Conservation (phyloP, 2,888 invertebrate genomes). For the Trissoscelio sp. region DNA sequence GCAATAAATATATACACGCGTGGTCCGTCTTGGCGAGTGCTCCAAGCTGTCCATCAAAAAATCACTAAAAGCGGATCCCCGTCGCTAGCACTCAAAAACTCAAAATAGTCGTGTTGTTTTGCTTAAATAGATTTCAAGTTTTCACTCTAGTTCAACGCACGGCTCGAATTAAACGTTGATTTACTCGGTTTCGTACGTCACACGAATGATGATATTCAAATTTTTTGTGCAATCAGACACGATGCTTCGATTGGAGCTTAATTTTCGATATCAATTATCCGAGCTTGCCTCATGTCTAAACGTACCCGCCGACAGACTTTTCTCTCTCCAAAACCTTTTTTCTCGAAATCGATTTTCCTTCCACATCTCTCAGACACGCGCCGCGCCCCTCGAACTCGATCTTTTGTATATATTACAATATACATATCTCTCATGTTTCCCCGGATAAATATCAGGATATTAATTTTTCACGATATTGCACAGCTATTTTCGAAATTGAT, state of each 20-base stretch:
- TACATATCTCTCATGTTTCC: constrained; percentile 22
- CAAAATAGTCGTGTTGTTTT: constrained; percentile 39
- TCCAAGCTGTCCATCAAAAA: constrained; percentile 43
- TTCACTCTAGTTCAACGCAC: constrained; percentile 1
- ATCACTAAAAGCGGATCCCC: constrained; percentile 31
- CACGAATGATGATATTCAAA: too few species aligned
- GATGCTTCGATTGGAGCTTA: not conserved
- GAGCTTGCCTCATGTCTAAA: constrained; percentile 2
- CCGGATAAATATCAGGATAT: constrained; percentile 30
- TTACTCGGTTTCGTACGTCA: too few species aligned
- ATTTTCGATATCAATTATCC: constrained; percentile 34
- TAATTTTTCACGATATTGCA: constrained; percentile 10
- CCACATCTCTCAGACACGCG: constrained; percentile 51
- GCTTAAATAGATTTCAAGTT: constrained; percentile 3
- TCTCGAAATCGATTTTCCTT: constrained; percentile 53
- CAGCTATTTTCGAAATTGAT: constrained; percentile 21
- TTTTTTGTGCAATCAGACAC: not conserved
- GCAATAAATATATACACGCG: constrained; percentile 2
- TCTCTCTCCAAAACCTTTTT: constrained; percentile 38
- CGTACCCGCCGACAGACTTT: constrained; percentile 3
- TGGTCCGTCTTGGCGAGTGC: constrained; percentile 25
- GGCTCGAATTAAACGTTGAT: not conserved
- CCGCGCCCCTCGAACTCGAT: constrained; percentile 50
- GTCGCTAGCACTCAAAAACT: constrained; percentile 6
- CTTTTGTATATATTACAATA: constrained; percentile 55